Base-by-base conservation (phyloP, 2,888 invertebrate genomes). In the Dynastes grantii region DNA sequence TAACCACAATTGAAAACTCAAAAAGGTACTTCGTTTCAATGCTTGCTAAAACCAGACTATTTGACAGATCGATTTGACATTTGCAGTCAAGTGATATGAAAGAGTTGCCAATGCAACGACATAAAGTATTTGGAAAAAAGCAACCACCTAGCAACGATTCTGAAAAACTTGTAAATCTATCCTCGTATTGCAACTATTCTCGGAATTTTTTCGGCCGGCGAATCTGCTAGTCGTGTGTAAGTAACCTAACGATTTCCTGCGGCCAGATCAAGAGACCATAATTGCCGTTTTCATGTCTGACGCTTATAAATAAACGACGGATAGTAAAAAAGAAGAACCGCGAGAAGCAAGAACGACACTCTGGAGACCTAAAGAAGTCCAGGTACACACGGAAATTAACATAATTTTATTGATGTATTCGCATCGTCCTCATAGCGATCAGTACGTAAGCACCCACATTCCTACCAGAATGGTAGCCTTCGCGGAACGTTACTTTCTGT, bases 311-410 rank as follows among this genome's bases (percentile, higher is more conserved):
- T 63, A 63, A 63, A 1, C 63, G 63, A 29, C 32, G 63, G 2
- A 11, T 45, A 45, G 29, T 13, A 13, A 9, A 4, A 13, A 63
- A 63, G 29, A 32, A 63, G 29, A 63, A 63, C 13, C 13, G 32
- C 27, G 63, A 0, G 63, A 63, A 9, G 32, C 32, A 63, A 29
- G 13, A 11, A 6, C 32, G 63, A 1, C 32, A 63, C 32, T 63
- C 55, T 58, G 55, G 22, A 58, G 22, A 63, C 32, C 63, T 63
- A 63, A 63, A 63, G 63, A 29, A 32, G 63, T 29, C 32, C 63
- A 63, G n/a, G 32, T 63, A 63, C 29, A 63, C 63, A 63, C 63
- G 63, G 32, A 63, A 63, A 63, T 63, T 63, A 63, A 63, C 27
- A 32, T 63, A 63, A 63, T 63, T 63, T 63, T 63, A 63, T 63